Conservation (phyloP, 2,113 vertebrate genomes). For the Urocolius indicus region DNA sequence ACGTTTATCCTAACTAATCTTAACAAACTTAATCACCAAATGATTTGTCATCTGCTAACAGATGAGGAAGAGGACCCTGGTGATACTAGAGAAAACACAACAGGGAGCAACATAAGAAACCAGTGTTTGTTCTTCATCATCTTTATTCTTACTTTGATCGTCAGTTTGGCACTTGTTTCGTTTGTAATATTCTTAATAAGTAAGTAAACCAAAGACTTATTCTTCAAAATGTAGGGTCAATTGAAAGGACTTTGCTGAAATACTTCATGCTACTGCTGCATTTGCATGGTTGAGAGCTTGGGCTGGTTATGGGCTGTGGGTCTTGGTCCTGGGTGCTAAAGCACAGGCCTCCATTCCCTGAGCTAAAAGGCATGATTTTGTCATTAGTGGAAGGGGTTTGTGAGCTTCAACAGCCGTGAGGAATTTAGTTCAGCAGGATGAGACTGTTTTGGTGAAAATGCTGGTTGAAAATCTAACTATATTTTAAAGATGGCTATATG, state of each 20-base stretch:
- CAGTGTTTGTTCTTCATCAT: conserved; percentile 55
- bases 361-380: background rate
- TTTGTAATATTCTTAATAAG: conserved; percentile 78
- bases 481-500: background rate
- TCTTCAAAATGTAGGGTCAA: background rate
- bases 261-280: background rate
- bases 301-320: background rate
- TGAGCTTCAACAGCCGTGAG: background rate
- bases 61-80: conserved; percentile 49
- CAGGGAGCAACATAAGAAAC: conserved; percentile 20
- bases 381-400: background rate
- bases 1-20: background rate
- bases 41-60: conserved; percentile 40
- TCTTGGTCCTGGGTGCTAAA: background rate
- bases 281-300: background rate
- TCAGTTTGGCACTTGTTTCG: conserved; percentile 75
- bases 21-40: background rate
- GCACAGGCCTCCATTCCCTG: background rate
- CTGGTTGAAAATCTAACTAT: background rate
- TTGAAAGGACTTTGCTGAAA: background rate
- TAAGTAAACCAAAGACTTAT: conserved; percentile 57
- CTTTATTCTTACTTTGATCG: conserved; percentile 69
- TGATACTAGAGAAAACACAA: background rate
- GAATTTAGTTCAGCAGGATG: background rate
- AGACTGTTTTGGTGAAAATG: background rate